Evolutionary conservation across 2,888 invertebrate species (phyloP).

Genomic region (Quadroppia sp.): DNA sequence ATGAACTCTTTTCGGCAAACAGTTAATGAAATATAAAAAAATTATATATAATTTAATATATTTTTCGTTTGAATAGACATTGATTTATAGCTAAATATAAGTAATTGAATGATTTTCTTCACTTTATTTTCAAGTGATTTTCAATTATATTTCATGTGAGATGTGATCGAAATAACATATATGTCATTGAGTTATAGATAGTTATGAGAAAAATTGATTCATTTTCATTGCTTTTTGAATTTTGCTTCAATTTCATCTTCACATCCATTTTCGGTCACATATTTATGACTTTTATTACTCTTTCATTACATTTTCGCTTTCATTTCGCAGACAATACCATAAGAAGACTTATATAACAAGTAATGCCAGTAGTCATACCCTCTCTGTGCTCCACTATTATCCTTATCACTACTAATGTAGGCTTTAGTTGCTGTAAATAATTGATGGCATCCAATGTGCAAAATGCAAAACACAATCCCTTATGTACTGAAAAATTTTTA

Average conservation of each 20-base stretch:
- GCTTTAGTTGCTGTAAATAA: constrained; percentile 16
- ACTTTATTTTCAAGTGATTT: neutral
- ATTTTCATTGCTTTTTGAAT: too few species aligned
- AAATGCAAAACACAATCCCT: constrained; percentile 14
- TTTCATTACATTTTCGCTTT: neutral
- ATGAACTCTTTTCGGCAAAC: neutral
- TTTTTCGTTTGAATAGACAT: neutral
- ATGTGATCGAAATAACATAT: neutral
- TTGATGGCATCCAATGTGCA: neutral
- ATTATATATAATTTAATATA: neutral
- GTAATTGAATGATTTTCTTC: neutral
- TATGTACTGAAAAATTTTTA: constrained; percentile 5
- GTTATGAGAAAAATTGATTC: too few species aligned
- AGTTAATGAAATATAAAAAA: neutral
- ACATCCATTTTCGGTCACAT: neutral
- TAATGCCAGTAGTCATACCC: too few species aligned
- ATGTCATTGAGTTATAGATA: neutral
- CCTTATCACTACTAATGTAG: neutral
- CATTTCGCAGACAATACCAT: too few species aligned
- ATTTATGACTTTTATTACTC: neutral
- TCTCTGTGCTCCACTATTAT: neutral
- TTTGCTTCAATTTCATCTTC: neutral
- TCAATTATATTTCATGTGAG: too few species aligned
- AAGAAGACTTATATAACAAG: too few species aligned
- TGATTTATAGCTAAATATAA: neutral